phyloP scores from a whole-genome alignment of 2,113 vertebrate species.

The Zapus hudsonius region DNA sequence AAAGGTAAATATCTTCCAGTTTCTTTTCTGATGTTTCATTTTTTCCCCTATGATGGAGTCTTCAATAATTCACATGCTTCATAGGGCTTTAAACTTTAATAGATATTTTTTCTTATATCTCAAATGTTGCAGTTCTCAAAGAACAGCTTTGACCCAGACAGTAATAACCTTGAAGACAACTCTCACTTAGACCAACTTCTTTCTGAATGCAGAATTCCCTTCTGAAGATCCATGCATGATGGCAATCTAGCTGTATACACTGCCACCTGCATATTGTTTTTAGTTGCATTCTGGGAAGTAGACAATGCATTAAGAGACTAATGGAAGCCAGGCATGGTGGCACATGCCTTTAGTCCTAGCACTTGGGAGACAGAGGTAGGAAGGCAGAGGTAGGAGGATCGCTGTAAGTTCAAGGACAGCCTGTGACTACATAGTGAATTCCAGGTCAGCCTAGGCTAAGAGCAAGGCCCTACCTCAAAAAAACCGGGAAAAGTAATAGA shows the following conservation, averaged over 20 bases:
- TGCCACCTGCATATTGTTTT: neutral
- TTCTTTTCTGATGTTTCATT: neutral
- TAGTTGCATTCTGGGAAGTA: neutral
- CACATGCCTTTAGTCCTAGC: too few relatives aligned
- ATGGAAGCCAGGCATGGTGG: too few relatives aligned
- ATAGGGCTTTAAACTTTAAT: neutral
- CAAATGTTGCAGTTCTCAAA: constrained; percentile 16
- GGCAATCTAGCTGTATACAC: neutral
- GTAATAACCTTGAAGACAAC: neutral
- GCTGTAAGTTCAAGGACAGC: too few relatives aligned
- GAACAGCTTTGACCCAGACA: constrained; percentile 4
- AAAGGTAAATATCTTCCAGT: constrained; percentile 86
- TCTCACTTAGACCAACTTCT: neutral
- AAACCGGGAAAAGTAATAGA: too few relatives aligned
- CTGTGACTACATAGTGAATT: too few relatives aligned
- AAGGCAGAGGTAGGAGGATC: too few relatives aligned
- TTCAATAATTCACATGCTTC: constrained; percentile 1
- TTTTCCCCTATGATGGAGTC: neutral
- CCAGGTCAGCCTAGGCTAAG: too few relatives aligned
- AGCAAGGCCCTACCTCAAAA: too few relatives aligned
- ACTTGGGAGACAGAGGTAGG: too few relatives aligned
- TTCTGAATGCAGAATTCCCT: neutral
- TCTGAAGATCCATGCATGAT: neutral
- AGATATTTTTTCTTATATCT: neutral
- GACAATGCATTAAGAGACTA: neutral